A percentile compares a stretch with the other conserved stretches of the same genome.
Conservation (phyloP, 2,113 vertebrate genomes). For the Gasterosteus aculeatus region DNA sequence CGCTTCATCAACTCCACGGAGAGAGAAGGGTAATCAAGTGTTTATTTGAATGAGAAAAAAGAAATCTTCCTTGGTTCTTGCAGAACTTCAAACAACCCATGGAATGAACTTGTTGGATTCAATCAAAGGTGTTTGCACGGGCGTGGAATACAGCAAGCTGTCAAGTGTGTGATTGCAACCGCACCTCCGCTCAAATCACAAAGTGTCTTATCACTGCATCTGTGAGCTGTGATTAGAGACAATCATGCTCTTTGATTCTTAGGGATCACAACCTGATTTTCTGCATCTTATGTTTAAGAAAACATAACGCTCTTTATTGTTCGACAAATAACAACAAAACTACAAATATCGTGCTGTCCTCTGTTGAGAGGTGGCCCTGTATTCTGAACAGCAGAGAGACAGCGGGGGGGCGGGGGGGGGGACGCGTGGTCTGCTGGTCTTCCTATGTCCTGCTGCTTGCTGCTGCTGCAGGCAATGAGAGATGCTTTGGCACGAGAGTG, state of each 20-base stretch:
- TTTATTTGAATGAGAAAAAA: slow-evolving; percentile 17
- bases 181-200: slow-evolving; percentile 7
- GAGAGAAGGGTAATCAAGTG: slow-evolving; percentile 46
- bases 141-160: neutral
- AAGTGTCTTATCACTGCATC: neutral
- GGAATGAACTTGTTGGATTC: slow-evolving; percentile 35
- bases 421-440: slow-evolving; percentile 47
- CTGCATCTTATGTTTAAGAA: neutral
- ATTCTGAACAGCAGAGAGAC: slow-evolving; percentile 37
- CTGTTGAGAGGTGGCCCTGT: slow-evolving; percentile 55
- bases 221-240: neutral
- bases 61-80: slow-evolving; percentile 12
- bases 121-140: slow-evolving; percentile 50
- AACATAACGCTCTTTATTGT: slow-evolving; percentile 5
- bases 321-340: neutral
- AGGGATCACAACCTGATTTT: slow-evolving; percentile 3
- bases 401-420: slow-evolving; percentile 32
- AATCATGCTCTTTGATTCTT: neutral
- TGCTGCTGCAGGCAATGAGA: slow-evolving; percentile 54
- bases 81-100: slow-evolving; percentile 23
- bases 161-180: slow-evolving; percentile 30
- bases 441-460: slow-evolving; percentile 44
- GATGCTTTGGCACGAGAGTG: slow-evolving; percentile 48
- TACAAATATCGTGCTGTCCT: slow-evolving; percentile 19
- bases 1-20: slow-evolving; percentile 48